Evolutionary conservation across 2,113 vertebrate genomes (phyloP).

Genomic region (Catagonus wagneri): DNA sequence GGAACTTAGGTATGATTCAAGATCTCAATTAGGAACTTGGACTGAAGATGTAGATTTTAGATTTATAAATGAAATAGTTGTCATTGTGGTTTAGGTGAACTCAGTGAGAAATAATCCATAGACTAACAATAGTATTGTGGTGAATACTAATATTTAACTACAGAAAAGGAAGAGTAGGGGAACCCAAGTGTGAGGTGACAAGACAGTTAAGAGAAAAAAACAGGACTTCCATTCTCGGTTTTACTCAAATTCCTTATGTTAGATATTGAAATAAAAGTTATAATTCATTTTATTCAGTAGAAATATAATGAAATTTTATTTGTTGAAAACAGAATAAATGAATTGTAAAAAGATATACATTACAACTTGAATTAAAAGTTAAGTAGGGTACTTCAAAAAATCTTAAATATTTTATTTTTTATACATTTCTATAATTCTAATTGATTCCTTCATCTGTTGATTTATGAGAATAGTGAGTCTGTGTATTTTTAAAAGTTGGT

Average conservation of each 20-base stretch:
- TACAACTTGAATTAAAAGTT: neutral
- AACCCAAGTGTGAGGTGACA: neutral
- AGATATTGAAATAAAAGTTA: neutral
- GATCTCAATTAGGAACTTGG: neutral
- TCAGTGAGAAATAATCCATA: neutral
- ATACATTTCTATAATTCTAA: neutral
- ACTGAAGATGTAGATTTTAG: neutral
- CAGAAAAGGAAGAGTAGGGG: neutral
- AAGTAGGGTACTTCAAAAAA: neutral
- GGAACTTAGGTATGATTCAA: neutral
- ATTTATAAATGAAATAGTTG: neutral
- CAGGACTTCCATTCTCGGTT: neutral
- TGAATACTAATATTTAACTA: neutral
- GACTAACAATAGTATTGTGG: neutral
- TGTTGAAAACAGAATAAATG: neutral
- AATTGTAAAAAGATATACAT: neutral
- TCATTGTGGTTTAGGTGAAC: neutral
- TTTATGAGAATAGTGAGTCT: neutral
- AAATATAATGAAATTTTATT: neutral
- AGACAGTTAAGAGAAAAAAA: neutral
- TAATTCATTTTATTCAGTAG: neutral
- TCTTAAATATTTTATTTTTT: neutral
- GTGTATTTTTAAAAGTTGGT: neutral
- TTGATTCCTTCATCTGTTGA: neutral
- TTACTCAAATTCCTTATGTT: neutral